Base-by-base conservation (phyloP, 2,797 vertebrate genomes). In the Sebastes elongatus region DNA sequence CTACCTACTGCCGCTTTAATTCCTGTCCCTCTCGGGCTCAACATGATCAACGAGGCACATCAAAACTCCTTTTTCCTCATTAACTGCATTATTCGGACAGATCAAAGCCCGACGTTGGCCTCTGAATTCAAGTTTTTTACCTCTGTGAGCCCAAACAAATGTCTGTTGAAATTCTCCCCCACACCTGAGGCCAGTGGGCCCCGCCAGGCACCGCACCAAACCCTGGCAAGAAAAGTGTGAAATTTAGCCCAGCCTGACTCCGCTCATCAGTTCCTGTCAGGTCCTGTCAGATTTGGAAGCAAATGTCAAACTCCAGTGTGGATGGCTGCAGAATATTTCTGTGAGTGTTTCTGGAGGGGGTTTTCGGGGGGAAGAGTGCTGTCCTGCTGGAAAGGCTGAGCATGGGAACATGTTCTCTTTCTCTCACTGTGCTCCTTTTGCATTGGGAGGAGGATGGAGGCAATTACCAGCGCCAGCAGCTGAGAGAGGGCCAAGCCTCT, bases 401-500 rank as follows among this genome's bases (percentile, higher is more conserved):
- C 42, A 56, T n/a, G 86, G 83, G 86, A 86, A 86, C 83, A 46
- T 83, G 87, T 80, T 91, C 87, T 75, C 76, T 79, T 81, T 71
- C 89, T 83, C 90, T 92, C 82, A 10, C 83, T 76, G 80, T 28
- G 78, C 86, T 88, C 8, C 90, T 89, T 46, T 81, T 57, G 33
- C 18, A 71, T 71, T 74, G 81, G 88, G 76, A 91, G 86, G 88
- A 90, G 88, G 88, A 93, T 91, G 90, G 93, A 93, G 94, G 92
- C 90, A 94, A 94, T 94, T 94, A 93, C 89, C 93, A 92, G 86
- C 76, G 10, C 88, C 90, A 94, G 92, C 86, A 90, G 88, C 91
- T 89, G 91, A 92, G 88, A 86, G 86, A 78, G 80, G 83, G 89
- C 92, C 92, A 92, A 84, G 84, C 82, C 86, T 86, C 88, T 82